A percentile compares a stretch with the other conserved stretches of the same genome.
phyloP scores from a whole-genome alignment of 2,888 invertebrate species.

The Craniophora ligustri region DNA sequence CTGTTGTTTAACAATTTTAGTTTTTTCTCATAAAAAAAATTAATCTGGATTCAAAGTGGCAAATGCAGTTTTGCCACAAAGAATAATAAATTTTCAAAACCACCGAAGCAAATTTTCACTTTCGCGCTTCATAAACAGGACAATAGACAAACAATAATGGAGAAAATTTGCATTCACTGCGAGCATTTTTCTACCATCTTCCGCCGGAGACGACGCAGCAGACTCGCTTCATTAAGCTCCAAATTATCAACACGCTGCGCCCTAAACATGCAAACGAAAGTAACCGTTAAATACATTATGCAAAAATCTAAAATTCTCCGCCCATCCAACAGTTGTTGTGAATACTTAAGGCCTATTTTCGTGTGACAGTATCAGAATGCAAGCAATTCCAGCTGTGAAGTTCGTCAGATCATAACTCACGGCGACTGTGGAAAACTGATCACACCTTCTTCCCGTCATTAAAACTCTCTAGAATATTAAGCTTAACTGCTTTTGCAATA shows the following conservation, averaged over 20 bases:
- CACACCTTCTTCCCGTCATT: conserved; percentile 59
- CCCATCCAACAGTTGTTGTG: conserved; percentile 57
- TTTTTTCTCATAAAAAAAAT: not conserved
- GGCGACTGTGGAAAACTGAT: conserved; percentile 69
- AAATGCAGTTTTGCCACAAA: conserved; percentile 46
- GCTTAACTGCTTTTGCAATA: conserved; percentile 51
- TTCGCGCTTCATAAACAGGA: conserved; percentile 81
- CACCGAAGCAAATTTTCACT: conserved; percentile 63
- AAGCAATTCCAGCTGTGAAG: conserved; percentile 72
- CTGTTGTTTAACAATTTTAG: not conserved
- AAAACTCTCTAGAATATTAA: conserved; percentile 50
- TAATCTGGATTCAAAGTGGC: conserved; percentile 5
- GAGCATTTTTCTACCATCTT: conserved; percentile 83
- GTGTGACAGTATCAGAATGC: conserved; percentile 63
- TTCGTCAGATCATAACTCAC: conserved; percentile 82
- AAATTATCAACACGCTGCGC: conserved; percentile 85
- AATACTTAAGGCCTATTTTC: conserved; percentile 73
- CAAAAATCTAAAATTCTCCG: conserved; percentile 59
- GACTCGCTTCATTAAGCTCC: conserved; percentile 85
- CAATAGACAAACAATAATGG: conserved; percentile 86
- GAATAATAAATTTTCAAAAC: conserved; percentile 58
- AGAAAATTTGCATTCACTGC: conserved; percentile 83
- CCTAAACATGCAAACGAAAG: conserved; percentile 75
- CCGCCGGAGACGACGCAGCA: conserved; percentile 78
- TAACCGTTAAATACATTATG: conserved; percentile 71